These are phyloP conservation scores for Drosophila parthenogenetica DNA, from an alignment of 2,888 invertebrate genomes.

Conservation along the genomic window DNA sequence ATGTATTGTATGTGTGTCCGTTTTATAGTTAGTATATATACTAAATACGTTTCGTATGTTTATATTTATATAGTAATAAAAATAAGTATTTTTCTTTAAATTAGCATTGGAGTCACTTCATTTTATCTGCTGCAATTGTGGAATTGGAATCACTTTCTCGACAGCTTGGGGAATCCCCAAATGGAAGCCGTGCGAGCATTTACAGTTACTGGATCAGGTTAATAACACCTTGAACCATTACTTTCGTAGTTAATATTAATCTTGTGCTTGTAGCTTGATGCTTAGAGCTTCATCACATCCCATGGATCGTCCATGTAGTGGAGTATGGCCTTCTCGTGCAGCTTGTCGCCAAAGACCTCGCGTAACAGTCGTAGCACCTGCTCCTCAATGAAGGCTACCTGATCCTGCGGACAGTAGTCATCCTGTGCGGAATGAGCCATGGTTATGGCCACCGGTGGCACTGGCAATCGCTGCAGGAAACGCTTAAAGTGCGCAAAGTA, in stretches of 20 bases:
- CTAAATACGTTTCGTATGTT: constrained; percentile 74
- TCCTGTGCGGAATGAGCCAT: constrained; percentile 94
- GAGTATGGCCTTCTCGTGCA: constrained; percentile 82
- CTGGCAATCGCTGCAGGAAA: constrained; percentile 87
- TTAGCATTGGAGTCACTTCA: constrained; percentile 49
- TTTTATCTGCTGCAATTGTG: constrained; percentile 38
- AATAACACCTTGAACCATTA: no score
- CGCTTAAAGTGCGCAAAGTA: constrained; percentile 87
- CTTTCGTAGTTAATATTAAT: background rate
- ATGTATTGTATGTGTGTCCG: constrained; percentile 42
- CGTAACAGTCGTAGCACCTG: constrained; percentile 88
- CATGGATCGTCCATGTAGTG: constrained; percentile 84
- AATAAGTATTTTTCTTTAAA: constrained; percentile 45
- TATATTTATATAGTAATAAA: constrained; percentile 39
- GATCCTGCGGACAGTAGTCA: constrained; percentile 94
- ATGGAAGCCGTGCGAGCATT: background rate
- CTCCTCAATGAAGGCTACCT: constrained; percentile 92
- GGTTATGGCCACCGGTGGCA: constrained; percentile 89
- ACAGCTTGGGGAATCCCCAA: background rate
- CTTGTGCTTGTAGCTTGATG: constrained; percentile 2
- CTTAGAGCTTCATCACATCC: constrained; percentile 84
- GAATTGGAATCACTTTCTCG: constrained; percentile 62
- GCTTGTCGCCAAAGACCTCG: constrained; percentile 79
- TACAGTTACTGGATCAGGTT: background rate
- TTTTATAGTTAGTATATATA: constrained; percentile 39